phyloP scores from a whole-genome alignment of 2,888 invertebrate species.

The Chelonus formosanus region DNA sequence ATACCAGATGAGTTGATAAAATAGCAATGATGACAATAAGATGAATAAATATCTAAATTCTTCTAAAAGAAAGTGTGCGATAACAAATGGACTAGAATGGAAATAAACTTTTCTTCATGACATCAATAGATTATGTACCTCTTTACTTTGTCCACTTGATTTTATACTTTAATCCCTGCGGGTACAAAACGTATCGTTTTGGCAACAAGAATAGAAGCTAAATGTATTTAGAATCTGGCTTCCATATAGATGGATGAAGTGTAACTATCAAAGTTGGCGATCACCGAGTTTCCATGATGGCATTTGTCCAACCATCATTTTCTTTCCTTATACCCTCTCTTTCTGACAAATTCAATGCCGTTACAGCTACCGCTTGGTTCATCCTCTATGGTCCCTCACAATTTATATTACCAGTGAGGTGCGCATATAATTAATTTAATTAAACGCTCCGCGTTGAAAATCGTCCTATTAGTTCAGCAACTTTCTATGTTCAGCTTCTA shows the following conservation, averaged over 20 bases:
- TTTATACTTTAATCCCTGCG: no score
- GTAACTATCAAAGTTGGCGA: conserved; percentile 64
- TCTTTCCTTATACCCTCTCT: conserved; percentile 28
- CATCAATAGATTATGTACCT: no score
- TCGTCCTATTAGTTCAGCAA: conserved; percentile 56
- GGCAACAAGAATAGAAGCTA: conserved; percentile 33
- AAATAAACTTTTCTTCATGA: conserved; percentile 2
- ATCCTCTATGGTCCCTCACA: conserved; percentile 52
- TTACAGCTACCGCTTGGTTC: conserved; percentile 26
- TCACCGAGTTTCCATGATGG: conserved; percentile 47
- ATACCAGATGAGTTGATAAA: no score
- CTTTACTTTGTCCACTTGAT: no score
- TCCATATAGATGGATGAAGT: conserved; percentile 51
- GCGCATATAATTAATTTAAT: conserved; percentile 66
- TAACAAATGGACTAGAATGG: conserved; percentile 7
- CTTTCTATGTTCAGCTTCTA: conserved; percentile 50
- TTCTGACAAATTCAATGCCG: conserved; percentile 32
- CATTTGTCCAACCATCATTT: conserved; percentile 44
- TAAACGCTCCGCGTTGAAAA: conserved; percentile 62
- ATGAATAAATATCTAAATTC: no score
- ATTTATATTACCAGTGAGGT: conserved; percentile 62
- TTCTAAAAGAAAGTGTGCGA: no score
- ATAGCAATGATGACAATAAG: no score
- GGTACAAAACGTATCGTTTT: background rate
- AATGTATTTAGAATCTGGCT: conserved; percentile 49